A percentile compares a stretch with the other conserved stretches of the same genome.
phyloP scores from a whole-genome alignment of 1,140 invertebrate genomes.

The Hirudo medicinalis region DNA sequence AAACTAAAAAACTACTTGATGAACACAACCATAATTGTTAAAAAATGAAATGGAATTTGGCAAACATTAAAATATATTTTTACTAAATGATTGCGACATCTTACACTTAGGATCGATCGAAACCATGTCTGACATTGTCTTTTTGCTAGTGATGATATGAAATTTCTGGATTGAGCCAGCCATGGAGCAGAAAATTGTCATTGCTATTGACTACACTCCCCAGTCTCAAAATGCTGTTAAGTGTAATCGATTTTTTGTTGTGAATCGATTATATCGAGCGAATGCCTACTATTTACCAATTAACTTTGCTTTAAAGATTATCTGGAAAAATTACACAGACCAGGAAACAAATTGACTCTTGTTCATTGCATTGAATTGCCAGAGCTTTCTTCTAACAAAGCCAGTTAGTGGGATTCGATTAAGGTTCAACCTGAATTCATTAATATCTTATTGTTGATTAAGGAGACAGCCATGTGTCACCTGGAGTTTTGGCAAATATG shows the following conservation, averaged over 20 bases:
- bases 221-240: slow-evolving; percentile 24
- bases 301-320: slow-evolving; percentile 18
- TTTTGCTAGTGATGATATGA: background rate
- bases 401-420: slow-evolving; percentile 12
- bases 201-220: slow-evolving; percentile 21
- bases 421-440: background rate
- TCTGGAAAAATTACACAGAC: slow-evolving; percentile 19
- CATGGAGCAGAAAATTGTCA: slow-evolving; percentile 21
- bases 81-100: too few relatives aligned
- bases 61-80: too few relatives aligned
- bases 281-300: background rate
- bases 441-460: background rate
- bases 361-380: slow-evolving; percentile 24
- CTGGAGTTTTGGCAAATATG: slow-evolving; percentile 24
- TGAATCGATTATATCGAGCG: background rate
- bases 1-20: too few relatives aligned
- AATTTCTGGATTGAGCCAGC: background rate
- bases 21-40: too few relatives aligned
- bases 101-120: background rate
- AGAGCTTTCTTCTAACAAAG: slow-evolving; percentile 18
- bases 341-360: slow-evolving; percentile 22
- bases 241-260: slow-evolving; percentile 15
- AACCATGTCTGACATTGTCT: slow-evolving; percentile 6
- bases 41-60: too few relatives aligned
- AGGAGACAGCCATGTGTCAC: slow-evolving; percentile 23